These are phyloP conservation scores for Patagioenas fasciata DNA, from an alignment of 2,113 vertebrate genomes.

Conservation along the genomic window DNA sequence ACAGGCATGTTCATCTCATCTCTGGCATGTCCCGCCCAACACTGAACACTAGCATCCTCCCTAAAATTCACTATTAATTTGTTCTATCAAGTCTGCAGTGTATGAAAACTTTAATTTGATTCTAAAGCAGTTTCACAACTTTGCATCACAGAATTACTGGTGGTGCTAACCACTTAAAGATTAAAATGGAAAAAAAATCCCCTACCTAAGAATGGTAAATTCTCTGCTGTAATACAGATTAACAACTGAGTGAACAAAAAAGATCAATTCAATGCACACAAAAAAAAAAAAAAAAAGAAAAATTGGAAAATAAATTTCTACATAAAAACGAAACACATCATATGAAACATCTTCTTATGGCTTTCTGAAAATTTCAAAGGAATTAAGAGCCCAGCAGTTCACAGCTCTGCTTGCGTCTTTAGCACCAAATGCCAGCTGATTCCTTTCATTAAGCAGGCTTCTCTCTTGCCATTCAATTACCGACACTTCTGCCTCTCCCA, in stretches of 20 bases:
- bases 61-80: not conserved
- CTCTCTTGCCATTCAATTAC: not conserved
- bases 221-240: not conserved
- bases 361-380: not conserved
- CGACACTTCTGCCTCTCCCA: not conserved
- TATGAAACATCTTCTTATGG: not conserved
- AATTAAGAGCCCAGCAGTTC: not conserved
- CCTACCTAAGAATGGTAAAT: not conserved
- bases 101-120: not conserved
- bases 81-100: not conserved
- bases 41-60: not conserved
- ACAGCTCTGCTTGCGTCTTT: not conserved
- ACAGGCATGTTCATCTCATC: not conserved
- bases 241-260: not conserved
- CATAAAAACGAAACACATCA: not conserved
- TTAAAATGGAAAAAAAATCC: not conserved
- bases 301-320: not conserved
- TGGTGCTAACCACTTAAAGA: not conserved
- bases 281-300: not conserved
- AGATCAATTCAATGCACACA: not conserved
- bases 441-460: slow-evolving; percentile 5
- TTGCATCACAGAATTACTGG: not conserved
- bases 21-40: not conserved
- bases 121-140: not conserved
- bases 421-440: not conserved